Evolutionary conservation across 2,797 vertebrate species (phyloP), one percentile per base, ranked within the genome.

Genomic region (Moxostoma hubbsi): DNA sequence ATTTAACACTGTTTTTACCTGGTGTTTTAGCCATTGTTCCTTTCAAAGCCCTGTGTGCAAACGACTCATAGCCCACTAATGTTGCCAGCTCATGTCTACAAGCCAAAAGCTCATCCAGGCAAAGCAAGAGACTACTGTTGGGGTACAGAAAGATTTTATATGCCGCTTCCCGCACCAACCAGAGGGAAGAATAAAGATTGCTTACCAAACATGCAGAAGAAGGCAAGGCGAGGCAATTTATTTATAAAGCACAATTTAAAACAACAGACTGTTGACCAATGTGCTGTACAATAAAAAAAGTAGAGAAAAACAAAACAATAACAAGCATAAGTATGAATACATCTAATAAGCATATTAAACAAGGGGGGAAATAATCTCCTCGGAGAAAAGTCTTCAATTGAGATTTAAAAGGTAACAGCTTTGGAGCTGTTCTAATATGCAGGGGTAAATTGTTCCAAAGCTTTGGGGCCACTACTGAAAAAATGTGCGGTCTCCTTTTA

Each of bases 61-160:
- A 98, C 0, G 96, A 96, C 15, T 96, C 85, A 0, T 98, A 98
- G 10, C 97, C 97, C 81, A 99, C 96, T 78, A 99, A 79, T 61
- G 94, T 94, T 11, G 97, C 97, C 87, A 99, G 90, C 45, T 91
- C 91, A 82, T 97, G 90, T 87, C 97, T 90, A 87, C 89, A 96
- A 5, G 81, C 89, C 81, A 99, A 93, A 81, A 99, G 7, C 45
- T 98, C 95, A 53, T 98, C 96, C 82, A 99, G 88, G 66, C 95
- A 93, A 4, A 80, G 85, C 91, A 98, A 46, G 13, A 97, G 92
- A 8, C 92, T 91, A 67, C 87, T 9, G 7, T 94, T 96, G 5
- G 98, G 96, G 84, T 98, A 95, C 5, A 98, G 95, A 82, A 96
- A 99, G 86, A 98, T 92, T 90, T 95, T 96, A 87, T 98, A 99